phyloP scores from a whole-genome alignment of 35 echinoderm and acorn worm species.

The Holothuria glaberrima region DNA sequence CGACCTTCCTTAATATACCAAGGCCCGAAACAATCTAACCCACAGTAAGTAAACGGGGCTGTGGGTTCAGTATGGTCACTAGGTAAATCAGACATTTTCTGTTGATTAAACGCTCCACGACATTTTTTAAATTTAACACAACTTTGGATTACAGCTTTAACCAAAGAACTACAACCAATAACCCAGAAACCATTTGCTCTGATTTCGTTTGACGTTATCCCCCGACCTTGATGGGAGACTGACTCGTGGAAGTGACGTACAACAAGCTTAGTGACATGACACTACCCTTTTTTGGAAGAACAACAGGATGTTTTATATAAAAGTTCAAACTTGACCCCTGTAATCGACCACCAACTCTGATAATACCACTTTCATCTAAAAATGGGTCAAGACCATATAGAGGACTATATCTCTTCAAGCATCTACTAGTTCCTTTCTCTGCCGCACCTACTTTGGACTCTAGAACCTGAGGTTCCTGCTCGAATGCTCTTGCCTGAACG shows the following conservation, averaged over 20 bases:
- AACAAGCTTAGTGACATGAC: conserved; percentile 36
- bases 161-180: conserved; percentile 44
- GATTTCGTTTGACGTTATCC: conserved; percentile 57
- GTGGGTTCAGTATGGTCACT: not conserved
- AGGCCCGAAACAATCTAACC: conserved; percentile 51
- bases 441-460: not conserved
- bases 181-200: conserved; percentile 64
- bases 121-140: conserved; percentile 57
- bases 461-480: not conserved
- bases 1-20: conserved; percentile 1
- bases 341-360: not conserved
- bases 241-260: not conserved
- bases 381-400: conserved; percentile 50
- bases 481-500: conserved; percentile 26
- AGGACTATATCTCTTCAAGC: not conserved
- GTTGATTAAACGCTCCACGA: not conserved
- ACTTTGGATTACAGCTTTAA: conserved; percentile 29
- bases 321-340: not conserved
- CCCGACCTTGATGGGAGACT: conserved; percentile 67
- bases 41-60: conserved; percentile 40
- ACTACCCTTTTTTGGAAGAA: conserved; percentile 45
- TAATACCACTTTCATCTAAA: conserved; percentile 59
- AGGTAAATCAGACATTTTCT: conserved; percentile 28
- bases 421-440: not conserved
- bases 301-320: not conserved